Evolutionary conservation across 1,140 invertebrate species (phyloP), one percentile per base, ranked within the genome.

Genomic region (Neodiprion fabricii): DNA sequence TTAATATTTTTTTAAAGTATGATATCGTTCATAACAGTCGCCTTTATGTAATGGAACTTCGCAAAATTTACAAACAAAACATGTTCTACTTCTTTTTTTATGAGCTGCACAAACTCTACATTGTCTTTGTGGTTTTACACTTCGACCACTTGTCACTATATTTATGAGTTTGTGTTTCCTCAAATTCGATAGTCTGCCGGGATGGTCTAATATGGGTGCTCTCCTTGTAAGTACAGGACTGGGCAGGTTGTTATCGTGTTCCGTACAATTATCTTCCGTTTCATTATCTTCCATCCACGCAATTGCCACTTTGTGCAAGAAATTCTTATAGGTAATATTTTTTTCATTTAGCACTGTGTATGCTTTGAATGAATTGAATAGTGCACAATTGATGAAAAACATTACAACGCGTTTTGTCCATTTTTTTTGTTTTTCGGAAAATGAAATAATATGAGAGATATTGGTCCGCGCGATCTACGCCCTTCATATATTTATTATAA

Each of bases 401-500:
- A 71, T 73, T 47, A 73, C 72, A 11, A 73, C 47, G 0, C 70
- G 69, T 73, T 76, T 76, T 0, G 72, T 76, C 72, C 69, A 76
- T 68, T 76, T 76, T 76, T 21, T 76, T 76, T 68, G 69, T 72
- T 65, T 73, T 76, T 9, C 48, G 61, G 66, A 74, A 76, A 72
- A 79, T 79, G 75, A 17, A 80, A 72, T 71, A 77, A 61, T 74
- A 76, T 0, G 72, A 71, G n/a, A 76, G 75, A 73, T 76, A 76
- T 76, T 76, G 74, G 70, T 78, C 77, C 17, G 73, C 75, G 68
- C 73, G 75, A 73, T 78, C 73, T 68, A 77, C 75, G 47, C 74
- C 67, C 61, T 76, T 77, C 75, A 77, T 79, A 66, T 66, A 77
- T 77, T 77, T 79, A 48, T 80, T 79, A 11, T 74, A 74, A 67